These are phyloP conservation scores for Drosophila rhopaloa DNA, from an alignment of 1,140 invertebrate genomes.

Conservation along the genomic window DNA sequence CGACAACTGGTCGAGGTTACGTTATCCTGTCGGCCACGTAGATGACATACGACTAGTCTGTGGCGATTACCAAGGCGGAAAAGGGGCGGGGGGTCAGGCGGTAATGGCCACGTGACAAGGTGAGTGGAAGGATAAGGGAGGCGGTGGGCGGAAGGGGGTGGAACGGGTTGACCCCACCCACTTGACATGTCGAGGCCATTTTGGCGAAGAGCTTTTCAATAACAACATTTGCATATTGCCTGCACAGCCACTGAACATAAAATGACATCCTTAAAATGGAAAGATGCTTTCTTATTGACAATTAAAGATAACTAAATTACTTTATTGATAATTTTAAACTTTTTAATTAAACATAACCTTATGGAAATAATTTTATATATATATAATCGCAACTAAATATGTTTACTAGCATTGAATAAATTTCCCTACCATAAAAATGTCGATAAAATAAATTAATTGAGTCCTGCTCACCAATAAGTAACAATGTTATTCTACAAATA, in stretches of 20 bases:
- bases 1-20: conserved; percentile 39
- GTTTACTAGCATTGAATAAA: too few species aligned
- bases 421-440: too few species aligned
- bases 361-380: not conserved
- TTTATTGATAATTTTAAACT: too few species aligned
- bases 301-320: too few species aligned
- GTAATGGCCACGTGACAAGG: conserved; percentile 43
- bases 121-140: conserved; percentile 9
- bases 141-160: conserved; percentile 9
- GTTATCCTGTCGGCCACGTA: conserved; percentile 49
- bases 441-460: too few species aligned
- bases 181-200: conserved; percentile 42
- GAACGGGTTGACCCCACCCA: conserved; percentile 12
- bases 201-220: conserved; percentile 52
- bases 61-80: conserved; percentile 52
- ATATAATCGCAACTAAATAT: too few species aligned
- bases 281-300: too few species aligned
- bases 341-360: too few species aligned
- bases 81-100: conserved; percentile 4
- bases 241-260: not conserved
- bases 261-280: too few species aligned
- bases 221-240: conserved; percentile 56
- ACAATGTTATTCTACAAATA: too few species aligned
- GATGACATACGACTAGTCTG: conserved; percentile 68
- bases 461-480: too few species aligned